Percentiles rank a stretch among this genome's conserved stretches.
Conservation (phyloP, 2,888 invertebrate genomes). For the Phalera bucephala region DNA sequence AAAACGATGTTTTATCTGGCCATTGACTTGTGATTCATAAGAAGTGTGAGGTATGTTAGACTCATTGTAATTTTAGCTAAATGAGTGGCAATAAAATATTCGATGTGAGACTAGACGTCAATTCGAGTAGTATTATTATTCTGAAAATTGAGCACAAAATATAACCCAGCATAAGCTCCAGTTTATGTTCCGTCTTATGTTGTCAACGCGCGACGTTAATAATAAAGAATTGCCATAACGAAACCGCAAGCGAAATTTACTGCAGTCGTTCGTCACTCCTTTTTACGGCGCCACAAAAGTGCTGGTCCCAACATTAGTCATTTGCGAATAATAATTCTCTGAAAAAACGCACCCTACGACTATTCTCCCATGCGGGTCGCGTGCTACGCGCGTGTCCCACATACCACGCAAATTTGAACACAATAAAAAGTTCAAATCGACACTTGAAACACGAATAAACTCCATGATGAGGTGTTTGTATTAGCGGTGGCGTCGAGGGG, state of each 20-base stretch:
- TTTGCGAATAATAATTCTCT: conserved; percentile 56
- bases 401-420: conserved; percentile 71
- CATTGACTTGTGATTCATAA: conserved; percentile 47
- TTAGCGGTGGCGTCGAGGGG: conserved; percentile 43
- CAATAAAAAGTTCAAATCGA: conserved; percentile 60
- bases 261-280: conserved; percentile 39
- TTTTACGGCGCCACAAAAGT: conserved; percentile 42
- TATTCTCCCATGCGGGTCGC: conserved; percentile 70
- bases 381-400: conserved; percentile 75
- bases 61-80: conserved; percentile 28
- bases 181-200: conserved; percentile 21
- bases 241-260: conserved; percentile 37
- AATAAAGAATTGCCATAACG: conserved; percentile 45
- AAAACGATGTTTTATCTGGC: conserved; percentile 47
- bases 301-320: conserved; percentile 36
- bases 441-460: conserved; percentile 55
- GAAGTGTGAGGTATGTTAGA: conserved; percentile 21
- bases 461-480: conserved; percentile 49
- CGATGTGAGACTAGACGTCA: neutral
- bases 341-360: conserved; percentile 44
- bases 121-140: conserved; percentile 13
- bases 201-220: conserved; percentile 22
- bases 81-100: conserved; percentile 14
- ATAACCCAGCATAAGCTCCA: conserved; percentile 12
- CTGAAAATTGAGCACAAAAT: conserved; percentile 14